Percentiles rank a stretch among this genome's conserved stretches.
Evolutionary conservation across 2,888 invertebrate species (phyloP).

Genomic region (Gisinianus flammeolus): DNA sequence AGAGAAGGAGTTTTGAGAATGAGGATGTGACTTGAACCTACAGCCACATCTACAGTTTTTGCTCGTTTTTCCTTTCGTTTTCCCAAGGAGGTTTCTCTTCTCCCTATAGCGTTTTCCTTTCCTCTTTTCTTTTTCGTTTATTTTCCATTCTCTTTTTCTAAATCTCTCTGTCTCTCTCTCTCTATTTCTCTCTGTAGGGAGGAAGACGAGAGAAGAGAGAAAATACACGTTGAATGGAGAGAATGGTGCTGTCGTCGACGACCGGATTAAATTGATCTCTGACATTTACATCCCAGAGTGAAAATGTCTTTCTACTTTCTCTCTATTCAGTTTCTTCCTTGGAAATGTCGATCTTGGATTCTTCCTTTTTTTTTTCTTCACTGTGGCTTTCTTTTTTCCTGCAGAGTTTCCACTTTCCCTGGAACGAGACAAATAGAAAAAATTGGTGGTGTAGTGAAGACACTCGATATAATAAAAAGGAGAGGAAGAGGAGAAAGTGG

Average conservation of each 20-base stretch:
- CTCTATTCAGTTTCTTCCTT: neutral
- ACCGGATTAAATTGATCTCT: constrained; percentile 42
- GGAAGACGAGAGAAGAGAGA: neutral
- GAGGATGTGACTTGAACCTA: no score
- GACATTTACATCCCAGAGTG: constrained; percentile 36
- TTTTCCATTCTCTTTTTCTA: no score
- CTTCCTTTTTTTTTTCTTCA: neutral
- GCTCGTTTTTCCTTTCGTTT: neutral
- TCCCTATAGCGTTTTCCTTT: constrained; percentile 10
- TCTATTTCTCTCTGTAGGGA: neutral
- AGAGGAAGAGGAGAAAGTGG: neutral
- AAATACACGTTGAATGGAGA: neutral
- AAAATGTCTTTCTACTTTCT: constrained; percentile 12
- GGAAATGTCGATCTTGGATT: neutral
- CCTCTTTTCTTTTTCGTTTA: no score
- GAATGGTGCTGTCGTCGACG: constrained; percentile 11
- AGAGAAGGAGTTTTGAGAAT: no score
- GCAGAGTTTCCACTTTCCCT: no score
- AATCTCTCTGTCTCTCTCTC: constrained; percentile 3
- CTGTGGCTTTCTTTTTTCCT: no score
- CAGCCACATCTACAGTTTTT: no score
- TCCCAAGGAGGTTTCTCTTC: neutral
- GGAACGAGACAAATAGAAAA: no score
- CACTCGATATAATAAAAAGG: neutral
- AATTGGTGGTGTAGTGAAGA: no score